These are phyloP conservation scores for Pollimyrus isidori DNA, from an alignment of 2,113 vertebrate genomes.

Conservation along the genomic window DNA sequence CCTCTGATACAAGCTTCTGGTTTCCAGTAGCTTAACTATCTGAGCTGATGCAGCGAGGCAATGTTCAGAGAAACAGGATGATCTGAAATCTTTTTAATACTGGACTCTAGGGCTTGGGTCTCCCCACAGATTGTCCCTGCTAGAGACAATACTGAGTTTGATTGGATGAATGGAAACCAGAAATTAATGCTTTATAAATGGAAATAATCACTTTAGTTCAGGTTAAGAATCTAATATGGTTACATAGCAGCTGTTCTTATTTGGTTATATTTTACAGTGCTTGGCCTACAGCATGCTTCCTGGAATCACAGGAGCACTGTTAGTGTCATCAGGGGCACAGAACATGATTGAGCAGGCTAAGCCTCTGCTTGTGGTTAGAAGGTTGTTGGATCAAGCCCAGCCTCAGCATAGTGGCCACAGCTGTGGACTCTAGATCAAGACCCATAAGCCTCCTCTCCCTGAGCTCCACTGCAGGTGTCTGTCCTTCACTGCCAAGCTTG, in stretches of 20 bases:
- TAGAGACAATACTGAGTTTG: neutral
- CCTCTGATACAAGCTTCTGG: neutral
- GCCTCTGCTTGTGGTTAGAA: neutral
- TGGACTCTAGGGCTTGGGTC: neutral
- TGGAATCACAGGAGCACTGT: neutral
- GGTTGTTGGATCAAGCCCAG: neutral
- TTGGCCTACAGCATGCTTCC: neutral
- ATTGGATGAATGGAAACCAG: neutral
- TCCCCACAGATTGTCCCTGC: neutral
- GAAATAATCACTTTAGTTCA: neutral
- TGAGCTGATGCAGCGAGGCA: neutral
- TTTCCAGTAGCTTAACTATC: neutral
- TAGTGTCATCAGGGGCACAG: neutral
- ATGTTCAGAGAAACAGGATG: neutral
- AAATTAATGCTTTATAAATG: neutral
- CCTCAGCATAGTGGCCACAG: too few species aligned
- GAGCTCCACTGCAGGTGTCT: neutral
- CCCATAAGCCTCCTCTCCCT: neutral
- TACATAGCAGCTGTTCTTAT: neutral
- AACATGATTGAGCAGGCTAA: neutral
- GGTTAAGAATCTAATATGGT: neutral
- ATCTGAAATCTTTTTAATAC: neutral
- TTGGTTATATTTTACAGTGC: neutral
- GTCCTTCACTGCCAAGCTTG: neutral
- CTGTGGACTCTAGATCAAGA: too few species aligned